These are phyloP conservation scores for Ptyas mucosa DNA, from an alignment of 2,113 vertebrate genomes.

Conservation along the genomic window DNA sequence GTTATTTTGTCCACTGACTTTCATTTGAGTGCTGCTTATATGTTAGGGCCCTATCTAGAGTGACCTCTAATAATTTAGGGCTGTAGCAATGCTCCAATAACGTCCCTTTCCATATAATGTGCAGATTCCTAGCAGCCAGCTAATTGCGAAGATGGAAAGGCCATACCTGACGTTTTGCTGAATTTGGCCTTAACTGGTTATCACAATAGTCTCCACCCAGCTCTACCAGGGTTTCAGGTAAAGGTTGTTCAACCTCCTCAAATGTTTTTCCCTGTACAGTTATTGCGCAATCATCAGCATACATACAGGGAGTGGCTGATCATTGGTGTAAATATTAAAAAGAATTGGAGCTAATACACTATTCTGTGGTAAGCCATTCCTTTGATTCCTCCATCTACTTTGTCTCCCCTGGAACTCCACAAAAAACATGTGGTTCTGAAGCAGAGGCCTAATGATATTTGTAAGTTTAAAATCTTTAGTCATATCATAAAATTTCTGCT, in stretches of 20 bases:
- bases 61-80: neutral
- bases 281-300: neutral
- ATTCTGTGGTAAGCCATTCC: neutral
- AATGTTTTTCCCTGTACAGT: neutral
- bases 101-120: neutral
- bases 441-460: neutral
- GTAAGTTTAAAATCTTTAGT: neutral
- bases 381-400: neutral
- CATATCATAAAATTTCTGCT: neutral
- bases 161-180: neutral
- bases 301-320: neutral
- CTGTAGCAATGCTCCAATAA: neutral
- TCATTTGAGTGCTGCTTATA: neutral
- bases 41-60: neutral
- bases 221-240: neutral
- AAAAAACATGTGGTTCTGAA: neutral
- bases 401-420: neutral
- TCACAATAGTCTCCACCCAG: neutral
- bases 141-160: neutral
- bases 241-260: neutral
- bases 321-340: neutral
- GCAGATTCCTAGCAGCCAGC: neutral
- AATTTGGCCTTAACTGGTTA: neutral
- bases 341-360: neutral
- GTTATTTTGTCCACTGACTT: neutral